phyloP scores from a whole-genome alignment of 2,797 vertebrate genomes.

The Macrochelys suwanniensis region DNA sequence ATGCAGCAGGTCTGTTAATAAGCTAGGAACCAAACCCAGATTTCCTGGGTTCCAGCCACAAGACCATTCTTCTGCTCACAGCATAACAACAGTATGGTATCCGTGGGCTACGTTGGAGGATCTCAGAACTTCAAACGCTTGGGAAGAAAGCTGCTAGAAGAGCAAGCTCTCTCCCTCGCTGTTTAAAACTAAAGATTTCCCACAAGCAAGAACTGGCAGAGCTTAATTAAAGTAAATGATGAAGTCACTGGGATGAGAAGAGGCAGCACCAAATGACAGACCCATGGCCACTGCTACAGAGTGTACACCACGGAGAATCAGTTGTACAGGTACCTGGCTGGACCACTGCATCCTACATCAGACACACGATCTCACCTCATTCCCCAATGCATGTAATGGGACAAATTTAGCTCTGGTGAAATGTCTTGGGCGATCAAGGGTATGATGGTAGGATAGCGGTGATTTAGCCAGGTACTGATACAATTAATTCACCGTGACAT shows the following conservation, averaged over 20 bases:
- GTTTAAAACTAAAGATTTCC: neutral
- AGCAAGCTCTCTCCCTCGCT: neutral
- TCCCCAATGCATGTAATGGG: neutral
- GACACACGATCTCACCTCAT: neutral
- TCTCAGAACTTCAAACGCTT: neutral
- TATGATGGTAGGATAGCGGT: neutral
- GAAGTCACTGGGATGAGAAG: neutral
- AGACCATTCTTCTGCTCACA: neutral
- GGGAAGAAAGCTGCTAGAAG: neutral
- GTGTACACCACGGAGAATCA: neutral
- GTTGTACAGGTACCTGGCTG: neutral
- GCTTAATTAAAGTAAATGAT: neutral
- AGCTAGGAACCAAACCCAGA: neutral
- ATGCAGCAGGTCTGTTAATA: neutral
- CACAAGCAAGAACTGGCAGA: neutral
- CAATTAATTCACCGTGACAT: neutral
- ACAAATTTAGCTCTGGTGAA: neutral
- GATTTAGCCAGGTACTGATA: neutral
- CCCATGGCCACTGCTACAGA: neutral
- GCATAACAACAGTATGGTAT: neutral
- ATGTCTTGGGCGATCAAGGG: neutral
- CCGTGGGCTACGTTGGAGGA: neutral
- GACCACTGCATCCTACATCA: neutral
- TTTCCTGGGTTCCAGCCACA: neutral
- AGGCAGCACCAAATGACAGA: neutral